These are phyloP conservation scores for Ceratoteleas bidentatus DNA, from an alignment of 1,140 invertebrate species.

Conservation along the genomic window DNA sequence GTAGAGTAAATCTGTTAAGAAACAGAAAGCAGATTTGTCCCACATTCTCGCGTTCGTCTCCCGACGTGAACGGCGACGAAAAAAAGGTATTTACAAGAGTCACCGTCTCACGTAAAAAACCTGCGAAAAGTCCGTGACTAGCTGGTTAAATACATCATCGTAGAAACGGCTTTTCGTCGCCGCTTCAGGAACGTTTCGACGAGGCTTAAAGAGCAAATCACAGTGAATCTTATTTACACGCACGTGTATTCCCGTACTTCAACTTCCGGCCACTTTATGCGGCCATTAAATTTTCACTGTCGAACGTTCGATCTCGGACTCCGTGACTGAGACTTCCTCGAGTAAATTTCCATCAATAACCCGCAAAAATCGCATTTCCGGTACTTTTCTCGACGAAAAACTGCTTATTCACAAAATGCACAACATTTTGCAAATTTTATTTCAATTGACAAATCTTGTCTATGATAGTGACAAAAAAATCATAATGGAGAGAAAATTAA, in stretches of 20 bases:
- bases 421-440: no score
- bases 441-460: no score
- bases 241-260: constrained; percentile 46
- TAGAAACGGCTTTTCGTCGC: constrained; percentile 62
- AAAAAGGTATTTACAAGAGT: constrained; percentile 66
- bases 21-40: not conserved
- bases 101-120: constrained; percentile 61
- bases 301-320: constrained; percentile 33
- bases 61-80: constrained; percentile 48
- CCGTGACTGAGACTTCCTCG: constrained; percentile 7
- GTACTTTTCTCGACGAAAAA: not conserved
- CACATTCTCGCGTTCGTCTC: not conserved
- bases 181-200: constrained; percentile 64
- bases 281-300: constrained; percentile 32
- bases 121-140: constrained; percentile 71
- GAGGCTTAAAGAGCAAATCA: constrained; percentile 66
- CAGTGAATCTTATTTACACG: constrained; percentile 69
- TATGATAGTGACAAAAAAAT: not conserved
- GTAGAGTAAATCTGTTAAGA: no score
- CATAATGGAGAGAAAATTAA: no score
- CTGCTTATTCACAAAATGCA: no score
- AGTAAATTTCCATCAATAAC: not conserved
- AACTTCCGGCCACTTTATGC: constrained; percentile 10
- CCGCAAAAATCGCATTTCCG: not conserved
- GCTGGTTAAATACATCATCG: constrained; percentile 70